Percentiles rank a stretch among this genome's conserved stretches.
phyloP scores from a whole-genome alignment of 2,797 vertebrate genomes.

The Pogoniulus pusillus region DNA sequence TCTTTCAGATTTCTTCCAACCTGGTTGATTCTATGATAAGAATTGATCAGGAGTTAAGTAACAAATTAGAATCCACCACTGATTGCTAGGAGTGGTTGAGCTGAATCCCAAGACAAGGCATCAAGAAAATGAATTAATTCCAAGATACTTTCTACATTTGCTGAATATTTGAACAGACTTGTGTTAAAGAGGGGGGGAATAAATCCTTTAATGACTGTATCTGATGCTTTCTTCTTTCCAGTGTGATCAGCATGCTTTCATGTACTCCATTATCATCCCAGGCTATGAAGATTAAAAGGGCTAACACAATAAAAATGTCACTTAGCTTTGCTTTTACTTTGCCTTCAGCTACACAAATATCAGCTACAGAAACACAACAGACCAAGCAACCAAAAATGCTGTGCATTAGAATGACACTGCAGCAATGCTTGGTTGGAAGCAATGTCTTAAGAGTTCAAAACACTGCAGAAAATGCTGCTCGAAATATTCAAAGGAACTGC shows the following conservation, averaged over 20 bases:
- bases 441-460: not conserved
- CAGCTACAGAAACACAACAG: not conserved
- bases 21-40: too few species aligned
- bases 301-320: not conserved
- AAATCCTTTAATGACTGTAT: not conserved
- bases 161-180: not conserved
- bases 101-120: not conserved
- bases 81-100: not conserved
- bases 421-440: slow-evolving; percentile 2
- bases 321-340: not conserved
- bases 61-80: not conserved
- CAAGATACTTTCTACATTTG: not conserved
- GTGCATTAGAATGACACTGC: not conserved
- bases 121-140: not conserved
- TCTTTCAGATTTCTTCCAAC: too few species aligned
- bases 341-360: not conserved
- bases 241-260: not conserved
- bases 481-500: slow-evolving; percentile 61
- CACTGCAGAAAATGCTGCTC: not conserved
- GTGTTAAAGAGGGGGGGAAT: not conserved
- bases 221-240: not conserved
- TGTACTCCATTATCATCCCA: not conserved
- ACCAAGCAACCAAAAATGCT: not conserved
- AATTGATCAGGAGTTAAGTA: not conserved
- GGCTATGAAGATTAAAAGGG: not conserved